Evolutionary conservation across 2,113 vertebrate species (phyloP), one percentile per base, ranked within the genome.

Genomic region (Dolichotis patagonum): DNA sequence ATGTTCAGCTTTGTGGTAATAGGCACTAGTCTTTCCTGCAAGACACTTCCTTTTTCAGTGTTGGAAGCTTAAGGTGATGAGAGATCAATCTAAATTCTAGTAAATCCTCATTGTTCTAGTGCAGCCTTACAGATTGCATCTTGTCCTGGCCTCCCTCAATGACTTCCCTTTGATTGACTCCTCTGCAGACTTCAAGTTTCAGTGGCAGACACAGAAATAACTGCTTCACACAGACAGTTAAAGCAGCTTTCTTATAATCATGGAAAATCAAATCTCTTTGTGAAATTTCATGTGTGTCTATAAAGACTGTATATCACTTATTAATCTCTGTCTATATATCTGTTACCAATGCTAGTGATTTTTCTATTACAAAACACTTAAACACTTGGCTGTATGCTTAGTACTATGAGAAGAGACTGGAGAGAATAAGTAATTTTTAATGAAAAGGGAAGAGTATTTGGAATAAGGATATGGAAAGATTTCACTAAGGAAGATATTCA

Each of bases 401-500:
- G n/a, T 84, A 91, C 1, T 80, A 4, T 73, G 38, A 90, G 41
- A 87, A 60, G 46, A 95, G 67, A 84, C 7, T 69, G 20, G 35
- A 46, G 7, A 65, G n/a, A 92, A 67, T 84, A 24, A 7, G 11
- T n/a, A 49, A 52, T 85, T 90, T 93, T 92, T 94, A 30, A 46
- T 84, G 54, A 54, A 89, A 90, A 32, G 17, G 35, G 11, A 90
- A 92, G 22, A 46, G 22, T 80, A 86, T 2, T 41, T 19, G 38
- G 56, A 30, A 4, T 65, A 65, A 80, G 11, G 11, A 43, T 65
- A 75, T 19, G 43, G 60, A 89, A 92, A 92, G 6, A 89, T 80
- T 65, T 95, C 67, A 75, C 32, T 90, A 91, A 94, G 63, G 95
- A 95, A 69, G 9, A 35, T 58, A 91, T 84, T 94, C 96, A 14